Evolutionary conservation across 35 echinoderm and acorn worm genomes (phyloP), one percentile per base, ranked within the genome.

Genomic region (Acanthaster planci): DNA sequence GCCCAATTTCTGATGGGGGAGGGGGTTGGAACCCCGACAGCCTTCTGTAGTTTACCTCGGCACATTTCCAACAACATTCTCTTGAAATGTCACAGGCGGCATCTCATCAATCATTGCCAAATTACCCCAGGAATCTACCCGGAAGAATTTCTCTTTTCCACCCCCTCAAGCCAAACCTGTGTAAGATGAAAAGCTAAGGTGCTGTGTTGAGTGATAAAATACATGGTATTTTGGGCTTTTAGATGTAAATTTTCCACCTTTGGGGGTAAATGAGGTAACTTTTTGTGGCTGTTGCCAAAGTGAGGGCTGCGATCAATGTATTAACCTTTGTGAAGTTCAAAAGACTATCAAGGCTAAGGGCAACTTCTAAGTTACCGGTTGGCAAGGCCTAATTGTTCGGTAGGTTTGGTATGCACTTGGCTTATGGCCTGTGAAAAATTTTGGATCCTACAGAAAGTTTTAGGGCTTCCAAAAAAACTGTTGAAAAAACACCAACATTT

Each of bases 151-250:
- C 64, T 26, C 64, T 12, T 72, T 72, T 72, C 64, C 64, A 72
- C 64, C 34, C 26, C 64, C 64, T 31, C 23, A 8, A 34, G 64
- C 64, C 64, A 72, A 5, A 26, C 64, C 23, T 72, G 29, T 10
- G 23, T 26, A 29, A 31, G 26, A 10, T 21, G 64, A 2, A 68
- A n/a, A 8, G 2, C 26, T 68, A 15, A 29, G 26, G 34, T 26
- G 26, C 7, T 10, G 64, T 34, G 64, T 34, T 72, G 64, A 72
- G 64, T 72, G 64, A 72, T 72, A 72, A 72, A 72, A 72, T 72
- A n/a, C n/a, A 19, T 72, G 14, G 34, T 72, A 26, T 72, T 72
- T 26, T 72, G 26, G 34, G 64, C 9, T n/a, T n/a, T n/a, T n/a
- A n/a, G n/a, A n/a, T n/a, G n/a, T n/a, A n/a, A n/a, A n/a, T n/a